Evolutionary conservation across 2,888 invertebrate species (phyloP), one percentile per base, ranked within the genome.

Genomic region (Cecidostiba fungosa): DNA sequence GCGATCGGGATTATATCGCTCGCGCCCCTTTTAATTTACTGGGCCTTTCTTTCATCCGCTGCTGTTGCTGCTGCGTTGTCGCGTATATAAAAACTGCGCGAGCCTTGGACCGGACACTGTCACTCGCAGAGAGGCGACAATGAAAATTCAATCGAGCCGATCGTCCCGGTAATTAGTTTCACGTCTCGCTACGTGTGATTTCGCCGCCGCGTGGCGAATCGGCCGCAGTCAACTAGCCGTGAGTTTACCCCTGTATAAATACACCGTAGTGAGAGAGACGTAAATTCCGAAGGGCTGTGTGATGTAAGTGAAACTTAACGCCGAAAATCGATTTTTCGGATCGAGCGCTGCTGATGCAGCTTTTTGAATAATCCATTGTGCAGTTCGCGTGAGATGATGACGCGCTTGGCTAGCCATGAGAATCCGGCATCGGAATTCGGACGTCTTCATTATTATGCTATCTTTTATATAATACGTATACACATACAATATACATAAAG

Each of bases 131-230:
- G 29, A 19, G 16, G 73, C 72, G 59, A 77, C 39, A 54, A 69
- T 80, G 80, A 81, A 73, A 69, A 80, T 81, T 85, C 85, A 85
- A 85, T 81, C 72, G 80, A 29, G 50, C 39, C 32, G 47, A 43
- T 66, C 76, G 76, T 84, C 66, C 43, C 69, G 66, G 26, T 72
- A 62, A 82, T 82, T 85, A 85, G 77, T 77, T 77, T 77, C 85
- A 62, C 59, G 36, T 43, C 39, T 59, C 80, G 66, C 54, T 69
- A 50, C 74, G 72, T 72, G 77, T 62, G 77, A 82, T 77, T 83
- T 77, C 43, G 23, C 19, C 43, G 70, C 23, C 8, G n/a, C 16
- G 77, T 78, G 66, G 36, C 72, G 78, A 78, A 84, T 84, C 12
- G 32, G 32, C 10, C 36, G 54, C 6, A 47, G 32, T 29, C 70